phyloP scores from a whole-genome alignment of 2,888 invertebrate species.

The Notodonta dromedarius region DNA sequence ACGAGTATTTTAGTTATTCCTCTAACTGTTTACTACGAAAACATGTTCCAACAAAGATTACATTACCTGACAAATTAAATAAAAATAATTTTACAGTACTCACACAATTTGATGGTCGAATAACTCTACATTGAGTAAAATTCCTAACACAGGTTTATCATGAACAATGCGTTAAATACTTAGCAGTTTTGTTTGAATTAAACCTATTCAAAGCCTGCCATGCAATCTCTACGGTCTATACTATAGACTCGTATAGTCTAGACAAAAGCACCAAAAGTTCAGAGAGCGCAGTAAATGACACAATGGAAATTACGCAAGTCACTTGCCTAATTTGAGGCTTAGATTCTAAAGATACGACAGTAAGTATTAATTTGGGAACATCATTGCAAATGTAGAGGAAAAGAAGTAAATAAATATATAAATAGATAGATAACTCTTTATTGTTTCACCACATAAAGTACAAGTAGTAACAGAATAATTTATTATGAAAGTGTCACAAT shows the following conservation, averaged over 20 bases:
- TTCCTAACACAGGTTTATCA: neutral
- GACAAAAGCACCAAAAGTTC: conserved; percentile 28
- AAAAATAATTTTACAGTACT: too few species aligned
- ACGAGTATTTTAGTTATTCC: too few species aligned
- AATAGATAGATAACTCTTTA: too few species aligned
- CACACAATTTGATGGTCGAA: too few species aligned
- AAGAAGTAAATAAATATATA: neutral
- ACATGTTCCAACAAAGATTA: too few species aligned
- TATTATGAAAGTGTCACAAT: too few species aligned
- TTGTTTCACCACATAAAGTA: too few species aligned
- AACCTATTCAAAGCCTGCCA: conserved; percentile 19
- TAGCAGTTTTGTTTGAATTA: neutral
- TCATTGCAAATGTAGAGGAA: neutral
- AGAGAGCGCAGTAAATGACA: conserved; percentile 32
- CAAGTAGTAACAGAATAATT: too few species aligned
- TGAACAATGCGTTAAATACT: neutral
- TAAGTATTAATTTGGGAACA: neutral
- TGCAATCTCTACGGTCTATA: conserved; percentile 19
- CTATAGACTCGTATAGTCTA: too few species aligned
- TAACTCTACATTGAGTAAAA: too few species aligned
- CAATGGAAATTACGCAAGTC: conserved; percentile 46
- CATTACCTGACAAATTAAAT: too few species aligned
- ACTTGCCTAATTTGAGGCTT: conserved; percentile 31
- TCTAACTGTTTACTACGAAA: too few species aligned
- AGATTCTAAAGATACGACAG: neutral